Evolutionary conservation across 2,888 invertebrate genomes (phyloP).

Genomic region (Lamellibrachia columna): DNA sequence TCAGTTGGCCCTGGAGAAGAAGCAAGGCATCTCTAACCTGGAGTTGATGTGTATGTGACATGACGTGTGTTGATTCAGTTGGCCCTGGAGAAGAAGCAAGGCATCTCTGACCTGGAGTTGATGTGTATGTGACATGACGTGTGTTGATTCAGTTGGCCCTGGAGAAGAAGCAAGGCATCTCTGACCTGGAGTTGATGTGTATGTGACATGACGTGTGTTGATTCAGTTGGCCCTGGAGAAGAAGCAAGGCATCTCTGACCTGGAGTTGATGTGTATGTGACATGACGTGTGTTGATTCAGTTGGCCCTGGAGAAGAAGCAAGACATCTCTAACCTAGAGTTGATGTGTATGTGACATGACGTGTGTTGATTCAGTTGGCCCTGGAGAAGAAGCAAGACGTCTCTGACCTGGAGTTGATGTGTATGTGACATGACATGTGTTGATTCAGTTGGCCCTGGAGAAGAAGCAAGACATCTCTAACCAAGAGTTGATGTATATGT

Average conservation of each 20-base stretch:
- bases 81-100: constrained; percentile 85
- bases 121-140: constrained; percentile 69
- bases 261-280: constrained; percentile 79
- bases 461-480: constrained; percentile 88
- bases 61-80: constrained; percentile 72
- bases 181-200: constrained; percentile 86
- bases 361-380: constrained; percentile 74
- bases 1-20: constrained; percentile 84
- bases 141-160: constrained; percentile 75
- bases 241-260: constrained; percentile 83
- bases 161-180: constrained; percentile 87
- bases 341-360: constrained; percentile 72
- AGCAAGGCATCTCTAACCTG: constrained; percentile 86
- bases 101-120: constrained; percentile 85
- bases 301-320: constrained; percentile 88
- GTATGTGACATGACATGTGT: constrained; percentile 56
- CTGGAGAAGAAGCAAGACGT: constrained; percentile 86
- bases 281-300: constrained; percentile 54
- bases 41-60: constrained; percentile 76
- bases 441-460: constrained; percentile 79
- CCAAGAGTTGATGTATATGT: constrained; percentile 79
- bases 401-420: constrained; percentile 85
- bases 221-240: constrained; percentile 84
- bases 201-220: constrained; percentile 25
- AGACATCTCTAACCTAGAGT: constrained; percentile 86